phyloP scores from a whole-genome alignment of 2,888 invertebrate genomes.

The Chironomus tentans region DNA sequence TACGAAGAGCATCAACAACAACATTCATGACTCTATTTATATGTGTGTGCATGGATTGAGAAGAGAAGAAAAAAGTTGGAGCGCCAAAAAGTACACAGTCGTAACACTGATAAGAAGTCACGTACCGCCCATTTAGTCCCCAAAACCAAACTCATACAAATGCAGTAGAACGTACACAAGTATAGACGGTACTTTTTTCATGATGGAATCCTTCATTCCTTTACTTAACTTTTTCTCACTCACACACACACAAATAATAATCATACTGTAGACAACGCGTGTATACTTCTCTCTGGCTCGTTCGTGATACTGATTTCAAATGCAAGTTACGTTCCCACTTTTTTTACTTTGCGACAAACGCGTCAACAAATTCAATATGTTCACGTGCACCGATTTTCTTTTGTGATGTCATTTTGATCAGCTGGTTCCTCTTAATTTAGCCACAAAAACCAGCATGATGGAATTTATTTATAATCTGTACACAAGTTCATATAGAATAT shows the following conservation, averaged over 20 bases:
- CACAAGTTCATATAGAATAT: no score
- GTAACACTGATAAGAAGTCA: conserved; percentile 15
- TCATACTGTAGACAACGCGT: background rate
- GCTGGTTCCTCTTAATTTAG: background rate
- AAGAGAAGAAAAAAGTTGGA: background rate
- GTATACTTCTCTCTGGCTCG: background rate
- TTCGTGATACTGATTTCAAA: conserved; percentile 26
- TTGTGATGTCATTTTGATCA: background rate
- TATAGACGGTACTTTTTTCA: background rate
- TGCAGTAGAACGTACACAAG: background rate
- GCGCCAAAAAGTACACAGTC: background rate
- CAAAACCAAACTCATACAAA: background rate
- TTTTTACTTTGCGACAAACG: background rate
- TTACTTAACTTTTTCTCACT: background rate
- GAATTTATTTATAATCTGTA: no score
- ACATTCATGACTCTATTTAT: background rate
- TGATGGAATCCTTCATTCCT: conserved; percentile 2
- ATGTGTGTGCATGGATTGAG: background rate
- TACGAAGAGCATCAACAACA: conserved; percentile 12
- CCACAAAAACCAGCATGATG: no score
- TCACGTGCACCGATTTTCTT: conserved; percentile 6
- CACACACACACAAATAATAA: background rate
- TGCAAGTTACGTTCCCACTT: conserved; percentile 22
- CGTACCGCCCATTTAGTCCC: conserved; percentile 25
- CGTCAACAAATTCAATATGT: background rate